phyloP scores from a whole-genome alignment of 2,888 invertebrate species.

The Mythimna albipuncta region DNA sequence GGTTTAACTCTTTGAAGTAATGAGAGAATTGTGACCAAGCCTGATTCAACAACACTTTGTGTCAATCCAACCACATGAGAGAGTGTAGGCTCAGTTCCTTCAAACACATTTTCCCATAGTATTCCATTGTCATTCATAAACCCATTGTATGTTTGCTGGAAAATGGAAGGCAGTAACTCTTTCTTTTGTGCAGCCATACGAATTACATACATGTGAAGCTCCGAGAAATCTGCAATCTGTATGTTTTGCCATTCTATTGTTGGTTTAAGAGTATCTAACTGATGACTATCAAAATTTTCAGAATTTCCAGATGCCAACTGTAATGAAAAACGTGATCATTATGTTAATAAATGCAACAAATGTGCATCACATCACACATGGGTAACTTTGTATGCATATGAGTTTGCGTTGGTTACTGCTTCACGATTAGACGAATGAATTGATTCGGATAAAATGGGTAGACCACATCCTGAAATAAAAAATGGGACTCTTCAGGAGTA shows the following conservation, averaged over 20 bases:
- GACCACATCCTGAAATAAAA: too few relatives aligned
- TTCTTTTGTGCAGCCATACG: conserved; percentile 72
- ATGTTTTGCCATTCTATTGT: conserved; percentile 92
- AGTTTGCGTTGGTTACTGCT: too few relatives aligned
- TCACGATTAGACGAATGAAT: too few relatives aligned
- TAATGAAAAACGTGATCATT: conserved; percentile 37
- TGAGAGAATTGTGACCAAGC: conserved; percentile 76
- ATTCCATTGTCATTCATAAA: conserved; percentile 65
- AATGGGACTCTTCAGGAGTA: too few relatives aligned
- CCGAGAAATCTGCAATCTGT: conserved; percentile 93
- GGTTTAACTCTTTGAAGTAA: conserved; percentile 73
- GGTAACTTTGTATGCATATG: not conserved
- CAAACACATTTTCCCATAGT: conserved; percentile 78
- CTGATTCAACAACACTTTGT: conserved; percentile 73
- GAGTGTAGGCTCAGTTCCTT: conserved; percentile 77
- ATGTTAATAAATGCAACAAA: too few relatives aligned
- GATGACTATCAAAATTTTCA: conserved; percentile 25
- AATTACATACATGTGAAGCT: conserved; percentile 90
- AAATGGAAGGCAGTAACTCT: conserved; percentile 65
- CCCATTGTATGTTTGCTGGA: conserved; percentile 54
- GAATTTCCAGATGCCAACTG: conserved; percentile 73
- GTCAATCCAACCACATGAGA: conserved; percentile 79
- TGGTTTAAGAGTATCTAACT: conserved; percentile 78
- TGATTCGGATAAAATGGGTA: too few relatives aligned
- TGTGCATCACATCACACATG: not conserved